Evolutionary conservation across 1,140 invertebrate genomes (phyloP).

Genomic region (Euura saliciscinereae): DNA sequence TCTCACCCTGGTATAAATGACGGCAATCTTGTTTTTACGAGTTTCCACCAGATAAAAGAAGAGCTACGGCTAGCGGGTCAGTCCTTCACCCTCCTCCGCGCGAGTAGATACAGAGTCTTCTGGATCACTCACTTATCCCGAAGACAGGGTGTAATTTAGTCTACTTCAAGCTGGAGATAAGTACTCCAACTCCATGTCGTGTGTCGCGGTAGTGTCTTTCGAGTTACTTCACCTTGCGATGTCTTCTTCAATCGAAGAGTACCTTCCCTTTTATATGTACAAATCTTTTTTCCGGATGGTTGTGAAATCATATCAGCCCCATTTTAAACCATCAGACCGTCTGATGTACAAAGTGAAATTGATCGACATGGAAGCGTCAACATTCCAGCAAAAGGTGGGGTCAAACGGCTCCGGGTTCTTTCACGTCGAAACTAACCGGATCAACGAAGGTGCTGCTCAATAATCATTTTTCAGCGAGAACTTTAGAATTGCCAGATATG

Average conservation of each 20-base stretch:
- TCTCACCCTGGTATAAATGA: conserved; percentile 28
- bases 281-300: background rate
- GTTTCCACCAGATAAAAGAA: conserved; percentile 36
- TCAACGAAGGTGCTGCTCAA: no score
- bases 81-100: conserved; percentile 4
- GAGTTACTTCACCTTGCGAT: no score
- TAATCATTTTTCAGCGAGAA: background rate
- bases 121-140: background rate
- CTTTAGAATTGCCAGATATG: background rate
- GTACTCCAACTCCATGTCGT: background rate
- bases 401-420: no score
- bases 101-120: conserved; percentile 12
- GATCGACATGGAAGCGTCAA: no score
- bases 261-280: background rate
- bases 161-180: background rate
- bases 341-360: no score
- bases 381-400: no score
- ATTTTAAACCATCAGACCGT: no score
- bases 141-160: conserved; percentile 7
- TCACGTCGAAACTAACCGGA: no score
- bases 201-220: no score
- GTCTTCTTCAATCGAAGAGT: no score
- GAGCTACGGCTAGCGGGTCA: background rate
- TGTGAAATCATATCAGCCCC: no score
- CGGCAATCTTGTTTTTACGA: conserved; percentile 28